These are phyloP conservation scores for Podarcis muralis DNA, from an alignment of 2,113 vertebrate genomes.

Conservation along the genomic window DNA sequence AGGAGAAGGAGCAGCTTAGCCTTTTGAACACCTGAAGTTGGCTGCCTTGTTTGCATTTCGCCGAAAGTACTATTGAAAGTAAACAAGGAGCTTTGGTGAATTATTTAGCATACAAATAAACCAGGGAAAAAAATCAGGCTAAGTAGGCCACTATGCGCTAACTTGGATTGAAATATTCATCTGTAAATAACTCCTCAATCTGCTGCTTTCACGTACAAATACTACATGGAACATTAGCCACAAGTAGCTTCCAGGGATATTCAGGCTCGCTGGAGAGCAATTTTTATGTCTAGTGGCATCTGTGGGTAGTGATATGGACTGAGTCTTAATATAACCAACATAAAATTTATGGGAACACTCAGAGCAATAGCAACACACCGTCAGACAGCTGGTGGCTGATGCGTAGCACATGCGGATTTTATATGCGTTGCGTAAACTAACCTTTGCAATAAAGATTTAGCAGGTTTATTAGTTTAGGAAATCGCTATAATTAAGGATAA, in stretches of 20 bases:
- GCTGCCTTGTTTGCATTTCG: slow-evolving; percentile 78
- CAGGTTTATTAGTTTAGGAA: slow-evolving; percentile 98
- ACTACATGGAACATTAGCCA: slow-evolving; percentile 95
- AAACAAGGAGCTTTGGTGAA: slow-evolving; percentile 80
- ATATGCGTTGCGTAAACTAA: slow-evolving; percentile 90
- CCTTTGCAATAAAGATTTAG: slow-evolving; percentile 95
- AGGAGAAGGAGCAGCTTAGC: slow-evolving; percentile 57
- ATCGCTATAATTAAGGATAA: slow-evolving; percentile 98
- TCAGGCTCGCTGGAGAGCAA: slow-evolving; percentile 91
- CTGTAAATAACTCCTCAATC: slow-evolving; percentile 95
- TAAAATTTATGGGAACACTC: slow-evolving; percentile 93
- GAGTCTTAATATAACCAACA: slow-evolving; percentile 89
- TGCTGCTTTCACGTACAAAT: slow-evolving; percentile 91
- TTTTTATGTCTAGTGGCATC: slow-evolving; percentile 98
- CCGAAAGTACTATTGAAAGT: slow-evolving; percentile 78
- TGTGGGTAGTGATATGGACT: slow-evolving; percentile 97
- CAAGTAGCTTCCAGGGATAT: slow-evolving; percentile 92
- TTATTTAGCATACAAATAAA: slow-evolving; percentile 85
- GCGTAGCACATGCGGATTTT: slow-evolving; percentile 83
- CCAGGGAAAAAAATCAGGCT: slow-evolving; percentile 66
- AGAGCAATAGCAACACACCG: slow-evolving; percentile 81
- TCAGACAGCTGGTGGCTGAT: slow-evolving; percentile 85
- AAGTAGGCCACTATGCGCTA: slow-evolving; percentile 80
- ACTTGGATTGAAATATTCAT: slow-evolving; percentile 84
- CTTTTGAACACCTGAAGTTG: slow-evolving; percentile 75